Percentiles rank a stretch among this genome's conserved stretches.
Conservation (phyloP, 2,888 invertebrate genomes). For the Nysson spinosus region DNA sequence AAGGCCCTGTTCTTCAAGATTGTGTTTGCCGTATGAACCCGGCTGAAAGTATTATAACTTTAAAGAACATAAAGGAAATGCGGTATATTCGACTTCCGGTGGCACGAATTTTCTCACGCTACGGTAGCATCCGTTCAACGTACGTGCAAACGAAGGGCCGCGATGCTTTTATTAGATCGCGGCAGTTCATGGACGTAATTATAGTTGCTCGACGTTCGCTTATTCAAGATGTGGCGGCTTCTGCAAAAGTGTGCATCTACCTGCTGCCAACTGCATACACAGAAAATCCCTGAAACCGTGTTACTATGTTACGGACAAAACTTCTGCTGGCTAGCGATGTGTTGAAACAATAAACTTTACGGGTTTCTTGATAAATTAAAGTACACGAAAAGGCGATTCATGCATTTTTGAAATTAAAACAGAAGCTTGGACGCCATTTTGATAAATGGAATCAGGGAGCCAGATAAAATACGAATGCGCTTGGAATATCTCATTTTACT, state of each 20-base stretch:
- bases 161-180: conserved; percentile 66
- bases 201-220: conserved; percentile 20
- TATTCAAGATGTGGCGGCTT: conserved; percentile 1
- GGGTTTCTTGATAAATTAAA: no score
- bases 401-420: no score
- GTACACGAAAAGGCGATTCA: no score
- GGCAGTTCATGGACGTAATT: conserved; percentile 37
- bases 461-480: no score
- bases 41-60: no score
- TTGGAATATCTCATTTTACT: no score
- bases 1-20: no score
- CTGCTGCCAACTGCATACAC: no score
- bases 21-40: no score
- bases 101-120: conserved; percentile 61
- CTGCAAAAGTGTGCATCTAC: background rate
- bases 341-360: background rate
- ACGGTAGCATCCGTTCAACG: conserved; percentile 52
- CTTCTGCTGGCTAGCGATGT: background rate
- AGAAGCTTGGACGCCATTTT: no score
- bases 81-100: conserved; percentile 61
- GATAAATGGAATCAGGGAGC: no score
- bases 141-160: conserved; percentile 61
- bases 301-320: conserved; percentile 59
- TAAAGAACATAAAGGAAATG: conserved; percentile 11
- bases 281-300: conserved; percentile 55